Percentiles rank a stretch among this genome's conserved stretches.
Conservation (phyloP, 2,113 vertebrate species). For the Naja naja region DNA sequence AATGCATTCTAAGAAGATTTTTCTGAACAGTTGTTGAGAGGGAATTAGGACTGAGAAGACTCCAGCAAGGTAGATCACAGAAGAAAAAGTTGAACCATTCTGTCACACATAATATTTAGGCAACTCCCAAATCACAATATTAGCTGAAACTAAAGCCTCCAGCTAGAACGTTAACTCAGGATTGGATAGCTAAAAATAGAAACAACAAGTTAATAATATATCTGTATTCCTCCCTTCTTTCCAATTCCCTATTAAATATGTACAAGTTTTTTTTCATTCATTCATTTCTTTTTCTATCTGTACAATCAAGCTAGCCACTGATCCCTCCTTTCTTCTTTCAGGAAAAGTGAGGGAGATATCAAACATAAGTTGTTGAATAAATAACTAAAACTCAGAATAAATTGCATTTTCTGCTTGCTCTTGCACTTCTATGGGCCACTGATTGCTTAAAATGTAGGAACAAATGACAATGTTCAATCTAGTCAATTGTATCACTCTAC, state of each 20-base stretch:
- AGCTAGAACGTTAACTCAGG: not conserved
- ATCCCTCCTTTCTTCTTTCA: not conserved
- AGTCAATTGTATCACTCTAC: not conserved
- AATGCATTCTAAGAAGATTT: not conserved
- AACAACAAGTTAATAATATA: not conserved
- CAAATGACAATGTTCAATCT: not conserved
- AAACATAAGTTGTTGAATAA: not conserved
- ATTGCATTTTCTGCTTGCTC: not conserved
- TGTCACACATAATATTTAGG: not conserved
- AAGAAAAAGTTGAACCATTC: not conserved
- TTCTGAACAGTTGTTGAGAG: not conserved
- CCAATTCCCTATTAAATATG: not conserved
- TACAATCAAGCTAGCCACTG: not conserved
- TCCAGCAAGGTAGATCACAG: not conserved
- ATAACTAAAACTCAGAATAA: not conserved
- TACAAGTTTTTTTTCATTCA: not conserved
- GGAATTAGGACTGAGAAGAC: not conserved
- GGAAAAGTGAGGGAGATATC: not conserved
- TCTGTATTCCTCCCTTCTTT: not conserved
- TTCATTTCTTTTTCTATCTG: not conserved
- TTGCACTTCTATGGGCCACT: not conserved
- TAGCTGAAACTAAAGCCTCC: not conserved
- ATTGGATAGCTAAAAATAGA: not conserved
- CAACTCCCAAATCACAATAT: not conserved
- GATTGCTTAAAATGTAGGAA: not conserved